Conservation (phyloP, 1,140 invertebrate species). For the Drosophila ohnishii region DNA sequence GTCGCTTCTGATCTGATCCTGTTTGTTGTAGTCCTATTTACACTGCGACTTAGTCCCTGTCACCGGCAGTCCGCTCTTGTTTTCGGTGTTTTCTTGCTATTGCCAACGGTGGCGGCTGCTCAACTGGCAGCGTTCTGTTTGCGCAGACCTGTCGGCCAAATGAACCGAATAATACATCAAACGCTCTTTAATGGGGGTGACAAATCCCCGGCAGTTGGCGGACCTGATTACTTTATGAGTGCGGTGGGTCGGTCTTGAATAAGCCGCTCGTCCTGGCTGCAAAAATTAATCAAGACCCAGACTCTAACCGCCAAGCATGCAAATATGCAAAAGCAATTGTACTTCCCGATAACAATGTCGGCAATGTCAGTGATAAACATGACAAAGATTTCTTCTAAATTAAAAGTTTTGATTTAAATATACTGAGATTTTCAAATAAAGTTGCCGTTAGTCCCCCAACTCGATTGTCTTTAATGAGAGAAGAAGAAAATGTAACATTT, state of each 20-base stretch:
- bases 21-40: constrained; percentile 50
- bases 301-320: constrained; percentile 23
- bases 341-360: constrained; percentile 5
- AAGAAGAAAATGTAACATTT: constrained; percentile 59
- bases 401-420: neutral
- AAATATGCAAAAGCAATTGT: constrained; percentile 29
- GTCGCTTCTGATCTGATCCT: constrained; percentile 21
- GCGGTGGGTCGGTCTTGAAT: constrained; percentile 37
- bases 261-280: constrained; percentile 33
- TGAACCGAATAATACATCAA: constrained; percentile 83
- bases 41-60: constrained; percentile 53
- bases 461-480: neutral
- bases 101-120: constrained; percentile 37
- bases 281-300: constrained; percentile 54
- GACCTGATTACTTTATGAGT: constrained; percentile 66
- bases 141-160: constrained; percentile 82
- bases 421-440: neutral
- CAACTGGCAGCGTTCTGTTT: constrained; percentile 71
- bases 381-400: constrained; percentile 2
- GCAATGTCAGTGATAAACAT: constrained; percentile 3
- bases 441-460: neutral
- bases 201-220: constrained; percentile 78
- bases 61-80: constrained; percentile 49
- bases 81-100: constrained; percentile 28
- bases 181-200: constrained; percentile 81